Percentiles rank a stretch among this genome's conserved stretches.
These are phyloP conservation scores for Lethocerus indicus DNA, from an alignment of 1,140 invertebrate genomes.

Conservation along the genomic window DNA sequence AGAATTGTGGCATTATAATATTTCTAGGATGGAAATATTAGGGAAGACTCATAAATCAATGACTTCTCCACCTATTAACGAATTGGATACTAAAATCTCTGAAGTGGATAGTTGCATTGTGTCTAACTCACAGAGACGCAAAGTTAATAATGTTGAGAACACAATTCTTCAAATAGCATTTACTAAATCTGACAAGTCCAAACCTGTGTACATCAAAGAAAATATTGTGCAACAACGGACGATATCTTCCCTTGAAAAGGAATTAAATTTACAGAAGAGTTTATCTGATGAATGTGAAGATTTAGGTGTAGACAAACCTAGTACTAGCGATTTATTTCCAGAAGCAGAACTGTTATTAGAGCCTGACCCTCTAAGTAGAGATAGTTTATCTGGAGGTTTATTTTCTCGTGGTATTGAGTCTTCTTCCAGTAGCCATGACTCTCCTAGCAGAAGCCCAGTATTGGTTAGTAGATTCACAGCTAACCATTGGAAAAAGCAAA, in stretches of 20 bases:
- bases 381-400: slow-evolving; percentile 12
- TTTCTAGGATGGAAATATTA: too few relatives aligned
- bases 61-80: too few relatives aligned
- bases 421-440: slow-evolving; percentile 13
- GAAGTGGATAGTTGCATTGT: too few relatives aligned
- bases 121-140: too few relatives aligned
- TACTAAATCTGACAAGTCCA: slow-evolving; percentile 12
- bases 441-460: slow-evolving; percentile 7
- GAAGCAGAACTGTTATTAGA: slow-evolving; percentile 53
- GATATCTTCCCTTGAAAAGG: slow-evolving; percentile 31
- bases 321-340: slow-evolving; percentile 56
- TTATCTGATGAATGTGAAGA: slow-evolving; percentile 60
- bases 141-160: slow-evolving; percentile 15
- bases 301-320: slow-evolving; percentile 55
- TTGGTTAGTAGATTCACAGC: slow-evolving; percentile 3
- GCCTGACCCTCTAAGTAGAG: slow-evolving; percentile 27
- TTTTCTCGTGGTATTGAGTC: slow-evolving; percentile 13
- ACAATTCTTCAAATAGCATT: slow-evolving; percentile 17
- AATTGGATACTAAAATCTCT: too few relatives aligned
- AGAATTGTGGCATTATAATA: too few relatives aligned
- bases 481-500: slow-evolving; percentile 9
- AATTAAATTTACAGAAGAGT: slow-evolving; percentile 42
- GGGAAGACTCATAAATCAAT: too few relatives aligned
- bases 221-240: slow-evolving; percentile 11
- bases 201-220: slow-evolving; percentile 12